Conservation (phyloP, 2,113 vertebrate species). For the Phylloscopus trochiloides region DNA sequence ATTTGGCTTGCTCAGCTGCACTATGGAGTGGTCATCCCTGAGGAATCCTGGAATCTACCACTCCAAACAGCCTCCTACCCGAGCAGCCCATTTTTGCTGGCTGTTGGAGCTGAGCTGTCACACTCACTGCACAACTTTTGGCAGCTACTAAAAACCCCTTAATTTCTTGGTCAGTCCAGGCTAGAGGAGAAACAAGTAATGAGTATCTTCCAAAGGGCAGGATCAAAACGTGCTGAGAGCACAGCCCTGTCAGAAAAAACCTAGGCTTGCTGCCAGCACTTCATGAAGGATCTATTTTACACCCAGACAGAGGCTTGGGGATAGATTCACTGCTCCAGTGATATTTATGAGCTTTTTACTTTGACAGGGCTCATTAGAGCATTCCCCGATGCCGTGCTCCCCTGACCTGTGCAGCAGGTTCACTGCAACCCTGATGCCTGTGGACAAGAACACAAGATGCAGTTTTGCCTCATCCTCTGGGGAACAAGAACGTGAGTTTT, state of each 20-base stretch:
- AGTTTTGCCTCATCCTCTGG: not conserved
- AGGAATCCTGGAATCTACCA: not conserved
- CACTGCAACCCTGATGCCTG: not conserved
- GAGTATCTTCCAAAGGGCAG: not conserved
- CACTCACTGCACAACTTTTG: not conserved
- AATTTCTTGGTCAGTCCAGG: not conserved
- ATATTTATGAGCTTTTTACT: not conserved
- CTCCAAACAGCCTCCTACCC: not conserved
- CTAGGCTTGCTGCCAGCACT: not conserved
- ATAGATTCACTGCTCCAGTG: not conserved
- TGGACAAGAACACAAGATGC: not conserved
- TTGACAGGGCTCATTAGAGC: not conserved
- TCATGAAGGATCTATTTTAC: not conserved
- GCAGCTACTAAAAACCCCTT: not conserved
- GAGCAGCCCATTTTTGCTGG: not conserved
- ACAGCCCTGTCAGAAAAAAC: not conserved
- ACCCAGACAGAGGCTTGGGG: not conserved
- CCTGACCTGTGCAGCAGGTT: not conserved
- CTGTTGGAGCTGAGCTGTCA: not conserved
- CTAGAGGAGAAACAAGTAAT: not conserved
- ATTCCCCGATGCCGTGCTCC: not conserved
- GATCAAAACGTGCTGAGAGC: not conserved
- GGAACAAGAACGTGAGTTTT: not conserved
- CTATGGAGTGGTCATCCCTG: not conserved
- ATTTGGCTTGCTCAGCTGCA: not conserved